Evolutionary conservation across 1,140 invertebrate species (phyloP).

Genomic region (Eumeta japonica): DNA sequence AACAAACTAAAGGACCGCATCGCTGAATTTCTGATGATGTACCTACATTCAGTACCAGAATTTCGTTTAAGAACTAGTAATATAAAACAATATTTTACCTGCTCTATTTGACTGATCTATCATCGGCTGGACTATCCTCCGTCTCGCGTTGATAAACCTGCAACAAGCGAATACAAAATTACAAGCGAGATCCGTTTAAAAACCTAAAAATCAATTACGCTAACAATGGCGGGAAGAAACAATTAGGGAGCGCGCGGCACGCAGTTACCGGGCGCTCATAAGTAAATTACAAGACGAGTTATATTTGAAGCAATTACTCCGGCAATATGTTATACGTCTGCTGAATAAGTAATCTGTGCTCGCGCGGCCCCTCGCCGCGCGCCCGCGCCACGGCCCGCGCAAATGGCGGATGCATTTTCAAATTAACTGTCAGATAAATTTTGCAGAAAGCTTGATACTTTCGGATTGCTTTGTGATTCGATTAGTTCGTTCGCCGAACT

Average conservation of each 20-base stretch:
- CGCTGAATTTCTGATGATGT: no score
- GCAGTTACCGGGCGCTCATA: slow-evolving; percentile 14
- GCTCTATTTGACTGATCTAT: slow-evolving; percentile 98
- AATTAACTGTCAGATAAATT: slow-evolving; percentile 41
- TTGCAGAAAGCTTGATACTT: slow-evolving; percentile 18
- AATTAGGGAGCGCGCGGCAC: background rate
- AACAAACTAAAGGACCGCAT: no score
- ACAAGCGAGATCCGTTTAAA: no score
- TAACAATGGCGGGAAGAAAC: no score
- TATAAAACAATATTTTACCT: slow-evolving; percentile 88
- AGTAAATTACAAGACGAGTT: slow-evolving; percentile 8
- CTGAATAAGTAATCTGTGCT: slow-evolving; percentile 27
- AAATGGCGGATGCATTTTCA: slow-evolving; percentile 24
- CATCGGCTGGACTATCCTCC: slow-evolving; percentile 96
- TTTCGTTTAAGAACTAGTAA: no score
- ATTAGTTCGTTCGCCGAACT: slow-evolving; percentile 27
- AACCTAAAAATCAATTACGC: no score
- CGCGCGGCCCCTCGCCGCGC: background rate
- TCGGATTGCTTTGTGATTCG: slow-evolving; percentile 34
- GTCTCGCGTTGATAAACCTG: slow-evolving; percentile 98
- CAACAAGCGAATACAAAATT: slow-evolving; percentile 60
- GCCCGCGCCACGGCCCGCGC: background rate
- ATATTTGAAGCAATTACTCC: slow-evolving; percentile 28
- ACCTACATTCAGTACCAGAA: no score
- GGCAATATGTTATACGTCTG: slow-evolving; percentile 20